Evolutionary conservation across 1,140 invertebrate species (phyloP).

Genomic region (Helicorthomorpha holstii): DNA sequence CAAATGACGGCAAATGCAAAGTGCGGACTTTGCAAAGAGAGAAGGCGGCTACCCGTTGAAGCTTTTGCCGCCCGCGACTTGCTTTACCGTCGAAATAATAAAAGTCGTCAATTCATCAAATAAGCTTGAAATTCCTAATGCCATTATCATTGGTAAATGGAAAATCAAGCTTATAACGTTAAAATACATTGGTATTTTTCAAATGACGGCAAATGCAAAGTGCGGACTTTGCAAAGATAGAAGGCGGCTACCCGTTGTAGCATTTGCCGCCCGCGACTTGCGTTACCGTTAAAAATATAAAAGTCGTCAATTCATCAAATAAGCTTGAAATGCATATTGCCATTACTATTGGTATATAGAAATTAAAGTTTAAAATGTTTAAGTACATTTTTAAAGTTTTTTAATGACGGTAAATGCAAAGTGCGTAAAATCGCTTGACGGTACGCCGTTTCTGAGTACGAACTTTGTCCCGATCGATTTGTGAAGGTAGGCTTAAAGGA

Average conservation of each 20-base stretch:
- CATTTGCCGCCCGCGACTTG: background rate
- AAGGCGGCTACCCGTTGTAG: background rate
- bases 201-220: background rate
- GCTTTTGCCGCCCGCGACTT: background rate
- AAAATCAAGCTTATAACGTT: background rate
- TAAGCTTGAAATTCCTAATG: background rate
- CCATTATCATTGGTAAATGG: background rate
- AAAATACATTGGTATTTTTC: background rate
- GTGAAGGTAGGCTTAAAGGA: background rate
- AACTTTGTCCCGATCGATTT: background rate
- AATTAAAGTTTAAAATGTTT: background rate
- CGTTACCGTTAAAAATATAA: background rate
- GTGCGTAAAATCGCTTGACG: background rate
- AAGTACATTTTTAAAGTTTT: background rate
- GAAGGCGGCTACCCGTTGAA: too few relatives aligned
- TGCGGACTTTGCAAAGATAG: background rate
- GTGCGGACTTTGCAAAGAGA: too few relatives aligned
- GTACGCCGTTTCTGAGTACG: background rate
- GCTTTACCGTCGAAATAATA: background rate
- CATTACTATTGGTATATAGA: background rate
- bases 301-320: background rate
- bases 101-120: background rate
- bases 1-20: too few relatives aligned
- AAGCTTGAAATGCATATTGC: background rate
- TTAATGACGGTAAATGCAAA: background rate